Percentiles rank a stretch among this genome's conserved stretches.
These are phyloP conservation scores for Anas flavirostris DNA, from an alignment of 2,797 vertebrate genomes.

Conservation along the genomic window DNA sequence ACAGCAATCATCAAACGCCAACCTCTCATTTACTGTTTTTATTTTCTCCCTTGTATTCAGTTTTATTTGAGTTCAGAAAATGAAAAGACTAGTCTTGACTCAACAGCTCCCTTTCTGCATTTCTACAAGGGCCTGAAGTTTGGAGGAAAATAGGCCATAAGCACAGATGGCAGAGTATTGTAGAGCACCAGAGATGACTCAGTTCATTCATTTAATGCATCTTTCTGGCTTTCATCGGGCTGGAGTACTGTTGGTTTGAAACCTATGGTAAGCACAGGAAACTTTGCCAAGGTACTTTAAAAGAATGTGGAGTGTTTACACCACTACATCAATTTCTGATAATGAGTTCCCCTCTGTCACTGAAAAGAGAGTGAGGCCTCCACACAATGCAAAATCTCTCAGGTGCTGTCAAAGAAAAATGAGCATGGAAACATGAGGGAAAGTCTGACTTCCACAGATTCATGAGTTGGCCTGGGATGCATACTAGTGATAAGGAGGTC, in stretches of 20 bases:
- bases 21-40: background rate
- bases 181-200: background rate
- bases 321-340: background rate
- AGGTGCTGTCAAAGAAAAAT: background rate
- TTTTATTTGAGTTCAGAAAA: background rate
- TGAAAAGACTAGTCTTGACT: background rate
- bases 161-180: conserved; percentile 3
- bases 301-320: background rate
- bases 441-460: background rate
- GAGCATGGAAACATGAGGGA: background rate
- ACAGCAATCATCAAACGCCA: background rate
- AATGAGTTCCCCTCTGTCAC: background rate
- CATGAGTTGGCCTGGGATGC: background rate
- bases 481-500: background rate
- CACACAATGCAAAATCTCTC: background rate
- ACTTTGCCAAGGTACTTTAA: background rate
- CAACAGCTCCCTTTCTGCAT: background rate
- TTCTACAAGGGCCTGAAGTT: background rate
- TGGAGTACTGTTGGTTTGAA: background rate
- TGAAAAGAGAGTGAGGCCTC: background rate
- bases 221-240: background rate
- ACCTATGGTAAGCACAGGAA: background rate
- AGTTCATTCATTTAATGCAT: background rate
- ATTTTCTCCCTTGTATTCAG: background rate
- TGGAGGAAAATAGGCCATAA: background rate